Evolutionary conservation across 2,113 vertebrate genomes (phyloP).

Genomic region (Butorides virescens): DNA sequence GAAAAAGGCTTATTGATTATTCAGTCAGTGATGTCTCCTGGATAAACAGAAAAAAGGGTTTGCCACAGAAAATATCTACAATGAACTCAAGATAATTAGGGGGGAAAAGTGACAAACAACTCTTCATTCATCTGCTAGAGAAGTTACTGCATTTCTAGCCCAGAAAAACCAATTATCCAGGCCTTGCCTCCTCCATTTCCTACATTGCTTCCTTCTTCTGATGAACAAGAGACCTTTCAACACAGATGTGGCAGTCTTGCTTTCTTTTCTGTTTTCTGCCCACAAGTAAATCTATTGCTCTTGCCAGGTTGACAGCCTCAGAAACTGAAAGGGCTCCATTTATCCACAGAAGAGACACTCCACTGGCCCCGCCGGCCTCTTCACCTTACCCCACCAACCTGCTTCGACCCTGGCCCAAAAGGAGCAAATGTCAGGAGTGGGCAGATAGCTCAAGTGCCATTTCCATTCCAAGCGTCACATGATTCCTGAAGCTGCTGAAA

Average conservation of each 20-base stretch:
- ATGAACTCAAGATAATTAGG: constrained; percentile 54
- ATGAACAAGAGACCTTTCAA: constrained; percentile 54
- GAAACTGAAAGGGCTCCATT: constrained; percentile 17
- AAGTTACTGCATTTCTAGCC: constrained; percentile 20
- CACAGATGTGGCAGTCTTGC: constrained; percentile 20
- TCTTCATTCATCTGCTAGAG: constrained; percentile 23
- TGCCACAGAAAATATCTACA: constrained; percentile 49
- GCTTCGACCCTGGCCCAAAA: background rate
- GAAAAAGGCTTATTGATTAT: constrained; percentile 58
- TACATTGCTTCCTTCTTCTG: constrained; percentile 44
- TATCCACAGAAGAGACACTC: background rate
- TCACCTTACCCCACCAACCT: background rate
- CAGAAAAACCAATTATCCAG: constrained; percentile 43
- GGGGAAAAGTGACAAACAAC: background rate
- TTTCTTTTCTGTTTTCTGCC: constrained; percentile 43
- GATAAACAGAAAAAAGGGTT: constrained; percentile 56
- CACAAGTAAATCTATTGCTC: constrained; percentile 32
- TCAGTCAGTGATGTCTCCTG: constrained; percentile 49
- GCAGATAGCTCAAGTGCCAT: background rate
- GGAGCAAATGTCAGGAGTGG: background rate
- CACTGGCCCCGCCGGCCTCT: background rate
- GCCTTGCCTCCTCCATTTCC: constrained; percentile 31
- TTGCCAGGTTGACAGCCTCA: background rate
- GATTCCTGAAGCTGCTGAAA: background rate
- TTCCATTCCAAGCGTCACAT: background rate